A percentile compares a stretch with the other conserved stretches of the same genome.
Conservation (phyloP, 2,888 invertebrate genomes). For the Drosophila formosana region DNA sequence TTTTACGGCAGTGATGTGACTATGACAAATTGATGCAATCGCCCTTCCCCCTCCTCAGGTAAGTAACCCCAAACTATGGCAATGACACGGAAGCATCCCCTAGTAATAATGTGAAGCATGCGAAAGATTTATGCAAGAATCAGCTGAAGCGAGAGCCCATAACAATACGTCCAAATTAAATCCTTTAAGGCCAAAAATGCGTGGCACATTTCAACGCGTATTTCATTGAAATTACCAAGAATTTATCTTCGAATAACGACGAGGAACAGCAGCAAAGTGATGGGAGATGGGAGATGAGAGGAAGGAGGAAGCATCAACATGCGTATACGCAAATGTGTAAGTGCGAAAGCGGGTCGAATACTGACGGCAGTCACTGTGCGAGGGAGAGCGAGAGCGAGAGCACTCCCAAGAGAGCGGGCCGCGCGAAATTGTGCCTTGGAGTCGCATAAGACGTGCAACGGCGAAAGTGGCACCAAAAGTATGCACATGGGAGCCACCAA, state of each 20-base stretch:
- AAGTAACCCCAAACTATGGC: slow-evolving; percentile 14
- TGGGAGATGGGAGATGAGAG: neutral
- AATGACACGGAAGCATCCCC: neutral
- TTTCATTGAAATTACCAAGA: slow-evolving; percentile 75
- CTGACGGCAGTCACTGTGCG: neutral
- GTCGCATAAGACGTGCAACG: slow-evolving; percentile 85
- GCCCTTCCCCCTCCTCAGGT: neutral
- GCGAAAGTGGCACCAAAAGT: slow-evolving; percentile 77
- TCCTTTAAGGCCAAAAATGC: slow-evolving; percentile 67
- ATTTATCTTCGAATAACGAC: slow-evolving; percentile 53
- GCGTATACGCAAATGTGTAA: slow-evolving; percentile 48
- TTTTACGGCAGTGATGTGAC: neutral
- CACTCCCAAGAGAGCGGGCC: slow-evolving; percentile 71
- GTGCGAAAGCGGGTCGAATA: slow-evolving; percentile 6
- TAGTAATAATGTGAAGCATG: neutral
- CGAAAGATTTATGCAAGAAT: slow-evolving; percentile 55
- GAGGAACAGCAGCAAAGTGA: neutral
- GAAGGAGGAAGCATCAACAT: neutral
- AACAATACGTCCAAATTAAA: slow-evolving; percentile 74
- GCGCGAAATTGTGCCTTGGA: slow-evolving; percentile 85
- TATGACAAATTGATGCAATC: slow-evolving; percentile 10
- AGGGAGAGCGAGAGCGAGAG: neutral
- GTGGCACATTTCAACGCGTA: slow-evolving; percentile 59
- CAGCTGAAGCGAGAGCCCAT: slow-evolving; percentile 42
- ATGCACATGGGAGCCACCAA: slow-evolving; percentile 76